Evolutionary conservation across 1,140 invertebrate genomes (phyloP), one percentile per base, ranked within the genome.

Genomic region (Solenopsis invicta): DNA sequence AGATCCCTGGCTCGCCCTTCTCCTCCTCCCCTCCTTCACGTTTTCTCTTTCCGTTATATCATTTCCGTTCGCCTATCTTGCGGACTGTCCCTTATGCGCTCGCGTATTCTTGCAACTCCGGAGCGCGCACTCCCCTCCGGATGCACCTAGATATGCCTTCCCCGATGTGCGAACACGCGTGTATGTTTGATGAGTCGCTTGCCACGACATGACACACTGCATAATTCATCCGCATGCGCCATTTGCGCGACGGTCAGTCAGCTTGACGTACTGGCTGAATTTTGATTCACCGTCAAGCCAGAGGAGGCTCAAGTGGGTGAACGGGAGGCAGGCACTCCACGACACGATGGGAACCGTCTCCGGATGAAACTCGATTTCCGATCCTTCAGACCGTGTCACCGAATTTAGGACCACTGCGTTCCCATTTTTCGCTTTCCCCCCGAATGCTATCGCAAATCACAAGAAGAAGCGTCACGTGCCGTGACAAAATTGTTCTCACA

Each of bases 141-240:
- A 29, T 59, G 50, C 66, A 71, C 78, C 77, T 78, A 78, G 59
- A 78, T 64, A 67, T 61, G n/a, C n/a, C 56, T 89, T 64, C 56
- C 56, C 34, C 77, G 66, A 81, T 87, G 85, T 80, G 77, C 75
- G 78, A 72, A 82, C 84, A 86, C 77, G 72, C 77, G 56, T 88
- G 75, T 88, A 89, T 75, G 85, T 90, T 91, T 91, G 87, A 91
- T 91, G 87, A 91, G 90, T 88, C 81, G 87, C 67, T 90, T 78
- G 76, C 90, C 76, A 66, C 78, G 87, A 88, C 85, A 88, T 75
- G 89, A 90, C 89, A 91, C 87, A 88, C 85, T 91, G 90, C 89
- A 91, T 91, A 91, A 91, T 91, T 91, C 90, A 91, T 91, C 52
- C 61, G 45, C 71, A 76, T 80, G 85, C 86, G 61, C 88, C 81